Evolutionary conservation across 2,888 invertebrate species (phyloP).

Genomic region (Meteorus colon): DNA sequence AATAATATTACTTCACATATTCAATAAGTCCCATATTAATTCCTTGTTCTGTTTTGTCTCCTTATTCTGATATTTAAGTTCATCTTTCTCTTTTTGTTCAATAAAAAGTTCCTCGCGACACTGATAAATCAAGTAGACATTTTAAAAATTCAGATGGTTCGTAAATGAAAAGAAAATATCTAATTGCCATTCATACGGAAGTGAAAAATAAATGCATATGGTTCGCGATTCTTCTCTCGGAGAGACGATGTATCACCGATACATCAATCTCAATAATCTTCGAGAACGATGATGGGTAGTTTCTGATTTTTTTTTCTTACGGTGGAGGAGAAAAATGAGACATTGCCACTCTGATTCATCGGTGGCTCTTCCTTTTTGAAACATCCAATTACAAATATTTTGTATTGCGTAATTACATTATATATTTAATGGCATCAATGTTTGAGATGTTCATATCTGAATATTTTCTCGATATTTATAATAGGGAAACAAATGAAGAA

Average conservation of each 20-base stretch:
- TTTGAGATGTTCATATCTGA: neutral
- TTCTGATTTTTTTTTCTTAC: neutral
- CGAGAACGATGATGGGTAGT: neutral
- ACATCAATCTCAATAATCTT: neutral
- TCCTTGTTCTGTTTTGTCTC: conserved; percentile 2
- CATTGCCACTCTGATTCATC: neutral
- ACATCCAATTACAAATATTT: neutral
- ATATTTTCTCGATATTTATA: neutral
- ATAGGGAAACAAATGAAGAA: neutral
- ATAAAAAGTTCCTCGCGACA: neutral
- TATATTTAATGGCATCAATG: neutral
- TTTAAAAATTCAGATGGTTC: neutral
- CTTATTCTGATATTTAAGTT: neutral
- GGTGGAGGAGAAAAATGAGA: neutral
- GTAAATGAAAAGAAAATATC: neutral
- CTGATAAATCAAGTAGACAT: neutral
- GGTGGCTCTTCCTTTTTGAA: neutral
- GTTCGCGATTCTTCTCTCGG: neutral
- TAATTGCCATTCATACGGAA: neutral
- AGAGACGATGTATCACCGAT: neutral
- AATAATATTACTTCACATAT: conserved; percentile 42
- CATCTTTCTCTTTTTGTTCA: neutral
- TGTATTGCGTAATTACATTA: neutral
- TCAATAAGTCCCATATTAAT: conserved; percentile 31
- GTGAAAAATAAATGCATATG: neutral